Evolutionary conservation across 2,797 vertebrate species (phyloP).

Genomic region (Sylvilagus floridanus): DNA sequence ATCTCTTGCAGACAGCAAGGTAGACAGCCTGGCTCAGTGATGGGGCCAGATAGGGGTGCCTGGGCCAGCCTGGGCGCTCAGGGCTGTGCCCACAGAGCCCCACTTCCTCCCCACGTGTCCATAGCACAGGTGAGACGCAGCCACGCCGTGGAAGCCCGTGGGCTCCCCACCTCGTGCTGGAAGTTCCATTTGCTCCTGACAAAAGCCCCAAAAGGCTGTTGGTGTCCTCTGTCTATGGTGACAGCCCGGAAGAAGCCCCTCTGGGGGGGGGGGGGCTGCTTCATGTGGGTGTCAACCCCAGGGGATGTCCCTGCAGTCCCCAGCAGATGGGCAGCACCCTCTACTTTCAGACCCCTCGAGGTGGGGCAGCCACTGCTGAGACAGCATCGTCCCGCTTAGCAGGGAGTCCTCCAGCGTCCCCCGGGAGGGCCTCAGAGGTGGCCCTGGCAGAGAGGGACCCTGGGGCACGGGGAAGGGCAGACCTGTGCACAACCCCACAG

Average conservation of each 20-base stretch:
- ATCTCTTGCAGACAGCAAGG: conserved; percentile 56
- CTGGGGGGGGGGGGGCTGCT: neutral
- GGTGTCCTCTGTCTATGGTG: neutral
- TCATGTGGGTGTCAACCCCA: no score
- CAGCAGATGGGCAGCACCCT: neutral
- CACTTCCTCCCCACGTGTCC: neutral
- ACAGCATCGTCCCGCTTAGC: neutral
- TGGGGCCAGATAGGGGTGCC: conserved; percentile 9
- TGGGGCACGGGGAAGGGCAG: neutral
- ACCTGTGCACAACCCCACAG: neutral
- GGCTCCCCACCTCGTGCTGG: neutral
- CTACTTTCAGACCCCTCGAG: neutral
- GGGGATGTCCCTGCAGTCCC: neutral
- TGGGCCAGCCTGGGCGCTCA: neutral
- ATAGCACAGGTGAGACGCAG: neutral
- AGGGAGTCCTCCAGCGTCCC: neutral
- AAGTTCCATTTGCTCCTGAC: neutral
- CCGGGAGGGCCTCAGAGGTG: neutral
- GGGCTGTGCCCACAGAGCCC: neutral
- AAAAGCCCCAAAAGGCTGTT: neutral
- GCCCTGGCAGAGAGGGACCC: neutral
- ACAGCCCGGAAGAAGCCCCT: neutral
- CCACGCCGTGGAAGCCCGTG: neutral
- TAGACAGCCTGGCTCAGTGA: neutral
- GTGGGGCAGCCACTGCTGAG: neutral